These are phyloP conservation scores for Drosophila nigrodunni DNA, from an alignment of 1,140 invertebrate genomes.

Conservation along the genomic window DNA sequence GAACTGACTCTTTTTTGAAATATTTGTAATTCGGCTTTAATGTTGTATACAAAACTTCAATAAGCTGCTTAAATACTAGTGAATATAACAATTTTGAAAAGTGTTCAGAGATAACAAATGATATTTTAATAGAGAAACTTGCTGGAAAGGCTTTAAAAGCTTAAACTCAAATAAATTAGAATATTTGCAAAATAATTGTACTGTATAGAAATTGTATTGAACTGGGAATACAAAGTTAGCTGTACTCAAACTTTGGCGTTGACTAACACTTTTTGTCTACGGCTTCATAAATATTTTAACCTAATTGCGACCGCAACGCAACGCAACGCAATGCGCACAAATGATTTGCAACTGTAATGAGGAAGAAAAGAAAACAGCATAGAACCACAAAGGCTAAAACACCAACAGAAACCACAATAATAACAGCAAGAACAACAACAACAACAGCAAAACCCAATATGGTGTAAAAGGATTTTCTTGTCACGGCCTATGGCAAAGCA, in stretches of 20 bases:
- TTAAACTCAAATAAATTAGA: too few species aligned
- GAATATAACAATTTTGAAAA: neutral
- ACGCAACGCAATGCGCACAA: conserved; percentile 36
- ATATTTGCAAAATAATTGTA: neutral
- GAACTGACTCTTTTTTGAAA: conserved; percentile 2
- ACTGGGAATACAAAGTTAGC: conserved; percentile 11
- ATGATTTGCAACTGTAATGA: conserved; percentile 45
- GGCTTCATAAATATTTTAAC: conserved; percentile 61
- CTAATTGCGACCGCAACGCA: conserved; percentile 52
- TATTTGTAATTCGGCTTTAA: conserved; percentile 6
- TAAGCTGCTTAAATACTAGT: neutral
- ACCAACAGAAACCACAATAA: conserved; percentile 25
- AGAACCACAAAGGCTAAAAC: conserved; percentile 6
- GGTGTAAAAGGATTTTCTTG: conserved; percentile 79
- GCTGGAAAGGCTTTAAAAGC: too few species aligned
- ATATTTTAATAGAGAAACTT: too few species aligned
- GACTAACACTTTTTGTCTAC: conserved; percentile 8
- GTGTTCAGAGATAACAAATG: neutral
- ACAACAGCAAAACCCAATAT: conserved; percentile 62
- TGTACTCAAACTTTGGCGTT: conserved; percentile 13
- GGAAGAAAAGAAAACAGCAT: conserved; percentile 26
- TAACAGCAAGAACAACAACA: conserved; percentile 36
- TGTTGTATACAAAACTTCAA: neutral
- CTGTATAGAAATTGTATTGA: conserved; percentile 5
- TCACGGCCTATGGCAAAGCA: conserved; percentile 57